Percentiles rank a stretch among this genome's conserved stretches.
Evolutionary conservation across 2,113 vertebrate species (phyloP).

Genomic region (Podarcis raffonei): DNA sequence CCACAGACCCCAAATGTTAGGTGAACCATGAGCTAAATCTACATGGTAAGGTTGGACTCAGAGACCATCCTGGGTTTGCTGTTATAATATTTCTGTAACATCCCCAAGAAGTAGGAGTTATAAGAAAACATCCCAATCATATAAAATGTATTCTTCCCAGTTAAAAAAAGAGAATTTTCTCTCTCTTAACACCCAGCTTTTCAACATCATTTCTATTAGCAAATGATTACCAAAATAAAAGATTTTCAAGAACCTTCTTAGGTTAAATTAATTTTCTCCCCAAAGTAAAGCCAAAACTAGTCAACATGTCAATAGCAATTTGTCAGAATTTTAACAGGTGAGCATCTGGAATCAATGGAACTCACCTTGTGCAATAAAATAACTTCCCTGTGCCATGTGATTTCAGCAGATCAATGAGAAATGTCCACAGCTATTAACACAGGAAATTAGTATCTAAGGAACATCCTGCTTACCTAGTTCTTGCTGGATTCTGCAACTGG

Average conservation of each 20-base stretch:
- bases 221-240: background rate
- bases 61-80: background rate
- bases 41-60: background rate
- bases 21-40: background rate
- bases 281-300: background rate
- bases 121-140: background rate
- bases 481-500: background rate
- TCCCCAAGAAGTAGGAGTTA: too few relatives aligned
- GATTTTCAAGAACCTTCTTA: background rate
- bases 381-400: background rate
- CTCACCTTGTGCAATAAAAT: background rate
- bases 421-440: background rate
- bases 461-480: background rate
- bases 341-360: background rate
- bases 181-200: background rate
- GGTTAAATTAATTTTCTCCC: background rate
- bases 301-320: background rate
- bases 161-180: background rate
- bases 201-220: background rate
- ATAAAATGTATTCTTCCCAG: background rate
- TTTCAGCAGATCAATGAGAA: background rate
- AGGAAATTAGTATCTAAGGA: background rate
- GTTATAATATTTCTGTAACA: background rate
- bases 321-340: background rate
- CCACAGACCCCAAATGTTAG: too few relatives aligned